Conservation (phyloP, 2,113 vertebrate species). For the Macquaria australasica region DNA sequence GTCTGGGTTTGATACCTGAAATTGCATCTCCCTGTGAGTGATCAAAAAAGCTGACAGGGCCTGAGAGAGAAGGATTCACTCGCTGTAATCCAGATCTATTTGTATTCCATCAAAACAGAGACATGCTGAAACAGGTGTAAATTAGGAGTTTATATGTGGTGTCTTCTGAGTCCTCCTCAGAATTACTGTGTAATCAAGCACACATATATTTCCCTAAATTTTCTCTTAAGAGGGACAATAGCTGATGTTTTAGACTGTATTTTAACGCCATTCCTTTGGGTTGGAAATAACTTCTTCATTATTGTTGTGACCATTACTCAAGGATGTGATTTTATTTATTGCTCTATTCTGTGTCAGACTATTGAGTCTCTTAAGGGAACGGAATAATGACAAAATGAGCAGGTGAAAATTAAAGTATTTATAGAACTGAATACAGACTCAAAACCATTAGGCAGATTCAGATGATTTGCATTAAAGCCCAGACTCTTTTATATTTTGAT, state of each 20-base stretch:
- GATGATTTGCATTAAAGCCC: slow-evolving; percentile 26
- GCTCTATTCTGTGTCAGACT: not conserved
- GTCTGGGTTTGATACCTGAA: slow-evolving; percentile 1
- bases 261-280: not conserved
- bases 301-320: slow-evolving; percentile 6
- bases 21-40: not conserved
- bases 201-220: not conserved
- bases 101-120: slow-evolving; percentile 20
- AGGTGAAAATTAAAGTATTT: slow-evolving; percentile 1
- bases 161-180: slow-evolving; percentile 30
- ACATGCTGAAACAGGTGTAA: slow-evolving; percentile 48
- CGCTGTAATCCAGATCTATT: not conserved
- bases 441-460: slow-evolving; percentile 14
- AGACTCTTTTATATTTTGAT: slow-evolving; percentile 12
- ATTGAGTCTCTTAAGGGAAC: not conserved
- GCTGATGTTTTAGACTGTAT: not conserved
- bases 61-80: slow-evolving; percentile 8
- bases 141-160: slow-evolving; percentile 33
- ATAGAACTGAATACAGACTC: slow-evolving; percentile 17
- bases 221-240: not conserved
- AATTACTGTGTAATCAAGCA: slow-evolving; percentile 33
- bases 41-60: slow-evolving; percentile 29
- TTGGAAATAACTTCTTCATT: slow-evolving; percentile 5
- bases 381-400: slow-evolving; percentile 20
- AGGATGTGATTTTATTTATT: not conserved